Conservation (phyloP, 2,113 vertebrate species). For the Anolis sagrei region DNA sequence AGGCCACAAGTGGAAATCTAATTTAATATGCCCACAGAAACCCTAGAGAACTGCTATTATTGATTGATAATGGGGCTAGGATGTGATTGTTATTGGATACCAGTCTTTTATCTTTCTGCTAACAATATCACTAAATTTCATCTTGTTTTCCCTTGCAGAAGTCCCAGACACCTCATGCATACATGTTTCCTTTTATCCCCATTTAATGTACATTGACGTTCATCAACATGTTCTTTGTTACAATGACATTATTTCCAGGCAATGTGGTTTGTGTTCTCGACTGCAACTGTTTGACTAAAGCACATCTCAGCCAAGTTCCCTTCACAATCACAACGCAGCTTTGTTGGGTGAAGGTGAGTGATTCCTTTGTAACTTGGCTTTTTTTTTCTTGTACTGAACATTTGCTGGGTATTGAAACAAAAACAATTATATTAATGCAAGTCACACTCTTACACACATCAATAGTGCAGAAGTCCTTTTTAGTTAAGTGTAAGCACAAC, state of each 20-base stretch:
- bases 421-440: constrained; percentile 13
- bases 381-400: background rate
- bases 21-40: no score
- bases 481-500: background rate
- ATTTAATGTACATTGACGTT: background rate
- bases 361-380: background rate
- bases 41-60: background rate
- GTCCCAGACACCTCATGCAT: no score
- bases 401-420: background rate
- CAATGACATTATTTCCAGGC: background rate
- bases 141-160: background rate
- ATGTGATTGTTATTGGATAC: background rate
- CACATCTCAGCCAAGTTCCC: constrained; percentile 1
- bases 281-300: background rate
- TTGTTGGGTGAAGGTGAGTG: constrained; percentile 20
- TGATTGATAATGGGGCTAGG: background rate
- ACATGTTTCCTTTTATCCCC: background rate
- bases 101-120: background rate
- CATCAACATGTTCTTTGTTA: background rate
- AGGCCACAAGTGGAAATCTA: background rate
- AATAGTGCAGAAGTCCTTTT: background rate
- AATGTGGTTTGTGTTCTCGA: background rate
- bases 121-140: background rate
- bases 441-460: background rate
- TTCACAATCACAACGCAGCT: background rate